Evolutionary conservation across 2,797 vertebrate genomes (phyloP).

Genomic region (Arctocebus calabarensis): DNA sequence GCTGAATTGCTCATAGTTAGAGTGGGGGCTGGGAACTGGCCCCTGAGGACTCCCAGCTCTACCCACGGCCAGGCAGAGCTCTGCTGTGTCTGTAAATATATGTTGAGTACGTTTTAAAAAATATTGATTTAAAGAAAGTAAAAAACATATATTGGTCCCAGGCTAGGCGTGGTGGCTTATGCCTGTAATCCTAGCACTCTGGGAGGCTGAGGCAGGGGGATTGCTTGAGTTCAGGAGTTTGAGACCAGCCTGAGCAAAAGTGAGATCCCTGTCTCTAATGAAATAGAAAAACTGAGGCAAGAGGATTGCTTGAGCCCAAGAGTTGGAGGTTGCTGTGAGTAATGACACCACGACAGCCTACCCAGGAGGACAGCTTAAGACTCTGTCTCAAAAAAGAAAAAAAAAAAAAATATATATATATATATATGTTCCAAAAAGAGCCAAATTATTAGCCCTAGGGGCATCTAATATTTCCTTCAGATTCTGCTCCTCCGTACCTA

Average conservation of each 20-base stretch:
- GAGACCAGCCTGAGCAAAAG: too few species aligned
- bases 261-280: too few species aligned
- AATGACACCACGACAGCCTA: too few species aligned
- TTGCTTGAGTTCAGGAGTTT: too few species aligned
- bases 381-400: background rate
- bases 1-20: background rate
- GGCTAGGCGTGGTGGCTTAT: too few species aligned
- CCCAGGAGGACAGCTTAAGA: too few species aligned
- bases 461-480: background rate
- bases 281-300: too few species aligned
- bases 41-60: background rate
- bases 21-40: background rate
- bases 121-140: background rate
- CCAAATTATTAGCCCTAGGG: background rate
- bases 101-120: background rate
- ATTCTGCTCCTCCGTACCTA: background rate
- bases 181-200: too few species aligned
- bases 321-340: too few species aligned
- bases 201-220: too few species aligned
- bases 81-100: background rate
- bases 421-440: constrained; percentile 3
- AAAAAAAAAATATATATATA: background rate
- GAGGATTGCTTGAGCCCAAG: too few species aligned
- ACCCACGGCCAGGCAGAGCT: background rate
- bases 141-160: background rate